Conservation (phyloP, 2,888 invertebrate species). For the Epirrita christyi region DNA sequence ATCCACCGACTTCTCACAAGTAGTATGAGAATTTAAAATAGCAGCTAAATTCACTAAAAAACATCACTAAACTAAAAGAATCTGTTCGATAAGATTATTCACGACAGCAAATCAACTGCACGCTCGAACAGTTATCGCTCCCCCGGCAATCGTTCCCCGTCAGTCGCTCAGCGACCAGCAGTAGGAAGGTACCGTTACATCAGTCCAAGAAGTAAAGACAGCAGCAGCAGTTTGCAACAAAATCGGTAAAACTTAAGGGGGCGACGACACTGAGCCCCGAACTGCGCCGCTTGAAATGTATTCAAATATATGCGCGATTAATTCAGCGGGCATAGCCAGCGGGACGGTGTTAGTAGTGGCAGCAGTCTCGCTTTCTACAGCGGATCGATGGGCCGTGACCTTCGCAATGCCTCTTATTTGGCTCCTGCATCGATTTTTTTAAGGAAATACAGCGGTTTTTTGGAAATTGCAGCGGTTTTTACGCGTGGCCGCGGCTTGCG, state of each 20-base stretch:
- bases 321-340: conserved; percentile 85
- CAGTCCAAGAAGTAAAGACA: background rate
- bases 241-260: conserved; percentile 81
- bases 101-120: conserved; percentile 17
- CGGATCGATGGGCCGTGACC: conserved; percentile 84
- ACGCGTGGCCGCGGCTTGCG: conserved; percentile 17
- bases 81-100: conserved; percentile 4
- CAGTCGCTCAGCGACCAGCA: background rate
- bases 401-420: conserved; percentile 80
- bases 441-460: conserved; percentile 34
- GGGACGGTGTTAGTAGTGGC: conserved; percentile 85
- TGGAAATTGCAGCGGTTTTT: conserved; percentile 32
- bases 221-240: conserved; percentile 48
- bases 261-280: conserved; percentile 77
- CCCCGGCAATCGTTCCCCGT: conserved; percentile 14
- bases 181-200: background rate
- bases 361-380: conserved; percentile 83
- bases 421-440: conserved; percentile 74
- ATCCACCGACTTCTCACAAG: too few relatives aligned
- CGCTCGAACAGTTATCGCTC: conserved; percentile 20
- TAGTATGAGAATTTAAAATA: too few relatives aligned
- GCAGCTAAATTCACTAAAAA: too few relatives aligned
- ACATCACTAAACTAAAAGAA: background rate
- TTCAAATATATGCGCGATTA: conserved; percentile 86
- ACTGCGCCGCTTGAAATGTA: conserved; percentile 74